Percentiles rank a stretch among this genome's conserved stretches.
Evolutionary conservation across 2,888 invertebrate species (phyloP).

Genomic region (Xestia rhomboidea): DNA sequence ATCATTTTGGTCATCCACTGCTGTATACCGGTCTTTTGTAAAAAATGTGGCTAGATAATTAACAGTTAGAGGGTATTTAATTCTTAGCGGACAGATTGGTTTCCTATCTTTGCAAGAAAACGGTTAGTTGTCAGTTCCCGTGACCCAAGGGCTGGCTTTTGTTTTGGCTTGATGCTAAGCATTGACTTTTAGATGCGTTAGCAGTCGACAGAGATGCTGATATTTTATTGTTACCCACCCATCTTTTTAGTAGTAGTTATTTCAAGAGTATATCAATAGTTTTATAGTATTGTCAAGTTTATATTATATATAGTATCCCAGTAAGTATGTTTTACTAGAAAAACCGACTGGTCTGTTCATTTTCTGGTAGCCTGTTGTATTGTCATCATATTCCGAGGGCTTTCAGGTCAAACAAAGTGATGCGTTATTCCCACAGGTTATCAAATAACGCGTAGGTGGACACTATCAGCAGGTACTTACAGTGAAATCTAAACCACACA

Average conservation of each 20-base stretch:
- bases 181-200: background rate
- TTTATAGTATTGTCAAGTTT: background rate
- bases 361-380: background rate
- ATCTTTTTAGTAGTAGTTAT: background rate
- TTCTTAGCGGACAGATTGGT: background rate
- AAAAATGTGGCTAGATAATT: background rate
- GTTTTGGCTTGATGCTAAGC: background rate
- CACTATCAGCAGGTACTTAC: background rate
- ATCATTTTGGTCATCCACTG: background rate
- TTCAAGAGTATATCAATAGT: background rate
- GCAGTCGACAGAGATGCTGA: background rate
- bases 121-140: background rate
- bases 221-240: background rate
- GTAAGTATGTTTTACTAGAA: background rate
- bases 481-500: constrained; percentile 8
- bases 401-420: constrained; percentile 6
- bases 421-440: constrained; percentile 27
- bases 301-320: background rate
- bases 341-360: background rate
- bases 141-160: background rate
- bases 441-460: constrained; percentile 30
- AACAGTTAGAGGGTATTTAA: background rate
- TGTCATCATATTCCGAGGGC: background rate
- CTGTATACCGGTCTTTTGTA: background rate
- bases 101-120: background rate